Percentiles rank a stretch among this genome's conserved stretches.
Evolutionary conservation across 2,888 invertebrate species (phyloP).

Genomic region (Vesta saturnalis): DNA sequence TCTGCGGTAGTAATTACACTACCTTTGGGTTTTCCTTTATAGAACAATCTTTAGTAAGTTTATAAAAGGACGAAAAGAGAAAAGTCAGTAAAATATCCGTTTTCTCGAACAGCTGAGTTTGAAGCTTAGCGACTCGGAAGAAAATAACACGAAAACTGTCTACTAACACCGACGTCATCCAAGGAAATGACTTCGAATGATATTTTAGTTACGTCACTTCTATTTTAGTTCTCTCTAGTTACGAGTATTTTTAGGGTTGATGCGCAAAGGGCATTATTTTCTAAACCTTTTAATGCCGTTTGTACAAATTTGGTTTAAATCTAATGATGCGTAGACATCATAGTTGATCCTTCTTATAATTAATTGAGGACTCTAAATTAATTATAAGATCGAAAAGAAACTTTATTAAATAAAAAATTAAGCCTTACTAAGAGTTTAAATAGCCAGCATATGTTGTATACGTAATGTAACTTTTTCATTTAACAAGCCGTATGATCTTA

Average conservation of each 20-base stretch:
- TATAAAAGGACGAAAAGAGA: constrained; percentile 15
- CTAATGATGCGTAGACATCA: constrained; percentile 26
- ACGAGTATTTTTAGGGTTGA: neutral
- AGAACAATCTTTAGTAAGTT: no score
- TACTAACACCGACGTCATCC: constrained; percentile 34
- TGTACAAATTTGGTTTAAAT: constrained; percentile 23
- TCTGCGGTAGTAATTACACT: no score
- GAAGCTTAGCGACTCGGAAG: constrained; percentile 32
- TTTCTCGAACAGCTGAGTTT: constrained; percentile 36
- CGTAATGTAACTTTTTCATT: no score
- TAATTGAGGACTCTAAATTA: neutral
- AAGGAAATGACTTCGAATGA: constrained; percentile 29
- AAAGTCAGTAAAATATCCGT: constrained; percentile 32
- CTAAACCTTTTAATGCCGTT: constrained; percentile 23
- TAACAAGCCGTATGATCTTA: no score
- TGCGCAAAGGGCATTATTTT: constrained; percentile 9
- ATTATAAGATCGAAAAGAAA: neutral
- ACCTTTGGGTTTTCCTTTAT: no score
- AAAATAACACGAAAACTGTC: constrained; percentile 39
- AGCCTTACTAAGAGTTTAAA: neutral
- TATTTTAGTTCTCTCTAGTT: constrained; percentile 14
- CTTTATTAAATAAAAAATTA: neutral
- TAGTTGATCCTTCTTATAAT: constrained; percentile 12
- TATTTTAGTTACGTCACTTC: constrained; percentile 16
- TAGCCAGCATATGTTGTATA: neutral